phyloP scores from a whole-genome alignment of 2,113 vertebrate genomes.

The Mesocricetus auratus region DNA sequence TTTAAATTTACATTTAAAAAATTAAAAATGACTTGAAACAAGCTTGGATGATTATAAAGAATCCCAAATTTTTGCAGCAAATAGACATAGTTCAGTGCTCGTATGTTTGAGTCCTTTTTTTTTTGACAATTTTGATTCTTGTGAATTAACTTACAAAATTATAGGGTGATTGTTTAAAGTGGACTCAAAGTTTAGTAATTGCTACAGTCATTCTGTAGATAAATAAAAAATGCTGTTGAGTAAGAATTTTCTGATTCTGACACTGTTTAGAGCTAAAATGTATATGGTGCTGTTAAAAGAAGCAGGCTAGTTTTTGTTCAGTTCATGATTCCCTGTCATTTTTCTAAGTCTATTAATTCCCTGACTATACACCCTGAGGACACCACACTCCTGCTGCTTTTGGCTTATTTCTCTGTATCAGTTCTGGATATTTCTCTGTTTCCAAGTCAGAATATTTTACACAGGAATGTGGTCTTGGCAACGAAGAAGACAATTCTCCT shows the following conservation, averaged over 20 bases:
- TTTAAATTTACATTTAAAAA: no score
- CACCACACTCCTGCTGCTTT: neutral
- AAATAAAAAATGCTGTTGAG: neutral
- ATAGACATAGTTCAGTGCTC: neutral
- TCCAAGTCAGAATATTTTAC: constrained; percentile 8
- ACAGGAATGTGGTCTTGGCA: neutral
- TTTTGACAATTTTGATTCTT: neutral
- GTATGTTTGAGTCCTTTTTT: neutral
- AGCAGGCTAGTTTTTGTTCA: neutral
- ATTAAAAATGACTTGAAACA: neutral
- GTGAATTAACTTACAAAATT: neutral
- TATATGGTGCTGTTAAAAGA: neutral
- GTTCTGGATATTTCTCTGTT: neutral
- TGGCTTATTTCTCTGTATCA: neutral
- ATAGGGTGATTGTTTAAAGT: neutral
- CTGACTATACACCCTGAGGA: neutral
- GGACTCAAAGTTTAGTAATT: neutral
- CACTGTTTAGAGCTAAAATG: neutral
- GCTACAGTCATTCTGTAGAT: neutral
- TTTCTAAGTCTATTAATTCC: neutral
- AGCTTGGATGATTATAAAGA: neutral
- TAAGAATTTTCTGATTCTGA: neutral
- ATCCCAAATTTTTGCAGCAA: neutral
- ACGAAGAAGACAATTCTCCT: constrained; percentile 16
- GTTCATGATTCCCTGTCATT: neutral